Conservation (phyloP, 2,888 invertebrate species). For the Euproctis similis region DNA sequence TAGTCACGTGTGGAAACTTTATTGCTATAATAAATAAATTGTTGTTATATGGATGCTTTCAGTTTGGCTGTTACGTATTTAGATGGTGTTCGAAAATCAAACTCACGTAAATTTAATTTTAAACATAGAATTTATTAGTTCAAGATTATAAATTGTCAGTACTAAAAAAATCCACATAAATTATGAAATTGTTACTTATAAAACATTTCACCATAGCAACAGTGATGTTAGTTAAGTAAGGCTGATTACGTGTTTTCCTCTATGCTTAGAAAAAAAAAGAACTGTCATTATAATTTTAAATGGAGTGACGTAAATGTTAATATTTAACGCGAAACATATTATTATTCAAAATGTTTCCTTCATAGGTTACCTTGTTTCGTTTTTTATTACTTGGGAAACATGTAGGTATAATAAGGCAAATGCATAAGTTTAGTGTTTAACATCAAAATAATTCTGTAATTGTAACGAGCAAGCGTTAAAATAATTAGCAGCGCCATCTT, state of each 20-base stretch:
- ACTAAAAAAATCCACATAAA: too few species aligned
- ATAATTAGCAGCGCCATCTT: background rate
- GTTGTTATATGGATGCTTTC: slow-evolving; percentile 16
- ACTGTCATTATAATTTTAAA: too few species aligned
- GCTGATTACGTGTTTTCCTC: too few species aligned
- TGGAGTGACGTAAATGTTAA: too few species aligned
- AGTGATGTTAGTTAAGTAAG: too few species aligned
- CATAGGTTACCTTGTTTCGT: too few species aligned
- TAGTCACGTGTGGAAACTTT: slow-evolving; percentile 32
- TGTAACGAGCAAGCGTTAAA: background rate
- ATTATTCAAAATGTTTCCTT: background rate
- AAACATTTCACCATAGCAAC: too few species aligned
- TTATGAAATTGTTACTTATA: too few species aligned
- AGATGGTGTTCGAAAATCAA: slow-evolving; percentile 18
- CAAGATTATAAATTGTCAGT: too few species aligned
- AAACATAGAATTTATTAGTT: slow-evolving; percentile 9
- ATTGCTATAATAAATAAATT: slow-evolving; percentile 24
- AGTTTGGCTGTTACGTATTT: slow-evolving; percentile 21
- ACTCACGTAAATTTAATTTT: slow-evolving; percentile 11
- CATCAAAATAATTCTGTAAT: background rate
- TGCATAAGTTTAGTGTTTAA: background rate
- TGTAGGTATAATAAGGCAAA: too few species aligned
- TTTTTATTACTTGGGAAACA: too few species aligned
- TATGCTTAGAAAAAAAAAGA: too few species aligned
- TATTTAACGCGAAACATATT: background rate